Evolutionary conservation across 2,113 vertebrate species (phyloP).

Genomic region (Gobio gobio): DNA sequence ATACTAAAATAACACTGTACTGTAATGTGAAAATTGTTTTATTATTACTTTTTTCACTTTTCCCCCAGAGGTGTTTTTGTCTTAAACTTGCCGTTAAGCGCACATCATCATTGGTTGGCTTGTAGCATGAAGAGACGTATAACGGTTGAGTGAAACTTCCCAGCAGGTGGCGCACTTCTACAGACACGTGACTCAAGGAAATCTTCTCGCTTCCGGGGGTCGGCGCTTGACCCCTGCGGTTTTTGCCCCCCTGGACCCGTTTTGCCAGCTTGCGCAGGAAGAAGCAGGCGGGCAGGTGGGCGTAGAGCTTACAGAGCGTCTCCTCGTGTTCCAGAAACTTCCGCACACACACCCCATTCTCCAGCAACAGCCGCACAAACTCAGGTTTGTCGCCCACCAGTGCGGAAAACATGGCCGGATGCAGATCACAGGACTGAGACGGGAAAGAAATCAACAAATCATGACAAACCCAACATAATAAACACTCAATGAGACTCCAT

Average conservation of each 20-base stretch:
- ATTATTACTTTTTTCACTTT: too few relatives aligned
- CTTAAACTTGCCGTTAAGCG: slow-evolving; percentile 21
- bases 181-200: slow-evolving; percentile 81
- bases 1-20: too few relatives aligned
- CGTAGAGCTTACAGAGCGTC: slow-evolving; percentile 83
- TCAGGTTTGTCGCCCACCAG: slow-evolving; percentile 88
- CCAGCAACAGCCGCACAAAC: slow-evolving; percentile 92
- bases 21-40: too few relatives aligned
- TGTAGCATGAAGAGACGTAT: slow-evolving; percentile 71
- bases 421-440: slow-evolving; percentile 86
- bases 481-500: too few relatives aligned
- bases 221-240: not conserved
- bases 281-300: slow-evolving; percentile 80
- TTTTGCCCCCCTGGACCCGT: slow-evolving; percentile 64
- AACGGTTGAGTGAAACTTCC: slow-evolving; percentile 85
- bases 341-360: slow-evolving; percentile 85
- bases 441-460: not conserved
- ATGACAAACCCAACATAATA: too few relatives aligned
- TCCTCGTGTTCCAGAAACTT: slow-evolving; percentile 82
- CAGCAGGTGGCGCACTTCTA: slow-evolving; percentile 85
- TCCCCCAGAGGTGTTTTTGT: not conserved
- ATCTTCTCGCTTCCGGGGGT: slow-evolving; percentile 54
- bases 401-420: slow-evolving; percentile 86
- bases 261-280: slow-evolving; percentile 85
- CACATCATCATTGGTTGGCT: not conserved